A percentile compares a stretch with the other conserved stretches of the same genome.
Conservation (phyloP, 2,113 vertebrate genomes). For the Pristiophorus japonicus region DNA sequence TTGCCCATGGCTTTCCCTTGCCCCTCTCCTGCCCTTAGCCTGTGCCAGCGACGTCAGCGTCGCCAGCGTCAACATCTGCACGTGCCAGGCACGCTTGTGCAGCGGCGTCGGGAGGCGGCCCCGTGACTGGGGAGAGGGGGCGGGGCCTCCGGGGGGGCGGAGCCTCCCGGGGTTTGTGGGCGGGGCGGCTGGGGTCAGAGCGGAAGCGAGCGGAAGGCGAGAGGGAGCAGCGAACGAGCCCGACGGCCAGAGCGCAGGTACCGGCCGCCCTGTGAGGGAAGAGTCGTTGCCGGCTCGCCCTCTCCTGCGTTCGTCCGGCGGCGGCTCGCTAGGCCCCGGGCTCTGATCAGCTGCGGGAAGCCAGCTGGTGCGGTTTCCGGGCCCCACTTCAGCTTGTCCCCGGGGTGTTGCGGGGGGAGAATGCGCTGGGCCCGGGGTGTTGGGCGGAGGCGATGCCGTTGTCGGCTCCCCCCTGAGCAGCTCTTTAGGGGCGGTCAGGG, state of each 20-base stretch:
- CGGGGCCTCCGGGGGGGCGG: background rate
- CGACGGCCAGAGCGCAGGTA: background rate
- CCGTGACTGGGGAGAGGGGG: background rate
- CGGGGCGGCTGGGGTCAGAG: background rate
- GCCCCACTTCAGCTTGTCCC: too few relatives aligned
- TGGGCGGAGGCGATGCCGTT: too few relatives aligned
- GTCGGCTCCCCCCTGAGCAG: too few relatives aligned
- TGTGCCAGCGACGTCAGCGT: background rate
- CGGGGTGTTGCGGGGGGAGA: too few relatives aligned
- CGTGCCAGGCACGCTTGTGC: background rate
- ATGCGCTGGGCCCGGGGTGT: too few relatives aligned
- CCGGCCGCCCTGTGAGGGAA: background rate
- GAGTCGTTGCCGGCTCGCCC: too few relatives aligned
- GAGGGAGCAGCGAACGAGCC: background rate
- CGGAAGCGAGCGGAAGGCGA: background rate
- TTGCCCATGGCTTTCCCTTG: too few relatives aligned
- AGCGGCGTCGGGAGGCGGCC: too few relatives aligned
- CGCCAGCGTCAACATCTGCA: background rate
- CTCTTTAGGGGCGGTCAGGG: too few relatives aligned
- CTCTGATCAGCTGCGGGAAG: too few relatives aligned
- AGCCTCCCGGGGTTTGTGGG: background rate
- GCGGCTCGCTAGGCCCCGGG: background rate
- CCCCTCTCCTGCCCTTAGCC: background rate
- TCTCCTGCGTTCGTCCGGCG: too few relatives aligned
- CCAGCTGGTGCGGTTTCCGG: too few relatives aligned